Conservation (phyloP, 2,888 invertebrate species). For the Byasa hedistus region DNA sequence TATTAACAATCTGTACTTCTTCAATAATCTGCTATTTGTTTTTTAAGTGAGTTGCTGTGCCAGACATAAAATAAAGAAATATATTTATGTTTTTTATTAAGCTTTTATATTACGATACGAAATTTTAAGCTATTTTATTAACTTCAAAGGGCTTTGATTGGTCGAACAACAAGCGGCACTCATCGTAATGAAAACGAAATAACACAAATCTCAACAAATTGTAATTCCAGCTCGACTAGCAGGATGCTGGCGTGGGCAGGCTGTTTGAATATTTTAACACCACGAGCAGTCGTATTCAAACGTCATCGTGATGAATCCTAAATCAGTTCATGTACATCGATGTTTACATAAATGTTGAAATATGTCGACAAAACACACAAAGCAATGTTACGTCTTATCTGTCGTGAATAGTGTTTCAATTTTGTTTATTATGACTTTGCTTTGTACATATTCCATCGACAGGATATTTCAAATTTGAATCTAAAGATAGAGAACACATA, state of each 20-base stretch:
- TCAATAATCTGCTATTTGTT: too few species aligned
- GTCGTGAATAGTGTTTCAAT: slow-evolving; percentile 5
- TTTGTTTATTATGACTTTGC: slow-evolving; percentile 27
- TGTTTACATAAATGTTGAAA: slow-evolving; percentile 10
- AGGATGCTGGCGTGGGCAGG: slow-evolving; percentile 21
- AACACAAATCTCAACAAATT: slow-evolving; percentile 23
- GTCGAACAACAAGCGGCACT: slow-evolving; percentile 18
- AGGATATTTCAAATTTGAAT: slow-evolving; percentile 27
- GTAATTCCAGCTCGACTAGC: slow-evolving; percentile 6
- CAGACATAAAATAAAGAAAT: too few species aligned
- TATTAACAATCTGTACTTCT: too few species aligned
- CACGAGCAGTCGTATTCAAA: slow-evolving; percentile 25
- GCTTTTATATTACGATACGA: too few species aligned
- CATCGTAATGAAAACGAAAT: slow-evolving; percentile 24
- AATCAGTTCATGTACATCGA: slow-evolving; percentile 14
- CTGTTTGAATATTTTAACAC: slow-evolving; percentile 27
- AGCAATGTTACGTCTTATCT: slow-evolving; percentile 7
- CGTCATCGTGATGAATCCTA: slow-evolving; percentile 20
- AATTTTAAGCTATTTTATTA: too few species aligned
- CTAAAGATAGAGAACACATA: slow-evolving; percentile 22
- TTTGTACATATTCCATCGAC: slow-evolving; percentile 21
- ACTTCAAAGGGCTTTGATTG: slow-evolving; percentile 13
- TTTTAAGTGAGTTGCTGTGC: too few species aligned
- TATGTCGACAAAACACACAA: slow-evolving; percentile 4
- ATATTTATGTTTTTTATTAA: too few species aligned